Evolutionary conservation across 2,797 vertebrate genomes (phyloP).

Genomic region (Capromys pilorides): DNA sequence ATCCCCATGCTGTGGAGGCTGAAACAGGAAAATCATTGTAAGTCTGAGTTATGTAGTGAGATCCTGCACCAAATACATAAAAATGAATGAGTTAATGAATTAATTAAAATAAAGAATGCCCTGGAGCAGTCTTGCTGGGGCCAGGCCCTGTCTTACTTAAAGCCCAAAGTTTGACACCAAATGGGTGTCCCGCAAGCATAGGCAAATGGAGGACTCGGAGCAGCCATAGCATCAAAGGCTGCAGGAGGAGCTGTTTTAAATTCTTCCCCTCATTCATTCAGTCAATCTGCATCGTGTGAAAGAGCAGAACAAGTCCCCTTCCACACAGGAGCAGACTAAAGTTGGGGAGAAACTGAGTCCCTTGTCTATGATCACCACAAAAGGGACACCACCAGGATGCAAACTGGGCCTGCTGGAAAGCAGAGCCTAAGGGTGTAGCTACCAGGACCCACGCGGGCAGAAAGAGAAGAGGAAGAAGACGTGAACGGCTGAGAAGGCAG

Average conservation of each 20-base stretch:
- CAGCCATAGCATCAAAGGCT: background rate
- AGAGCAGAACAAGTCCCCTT: fast-evolving
- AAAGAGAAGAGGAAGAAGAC: too few relatives aligned
- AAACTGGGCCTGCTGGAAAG: background rate
- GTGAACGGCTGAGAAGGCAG: fast-evolving
- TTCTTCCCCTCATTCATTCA: too few relatives aligned
- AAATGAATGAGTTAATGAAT: too few relatives aligned
- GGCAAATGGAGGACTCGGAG: background rate
- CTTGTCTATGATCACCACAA: background rate
- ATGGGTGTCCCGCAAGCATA: background rate
- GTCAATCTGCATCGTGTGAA: background rate
- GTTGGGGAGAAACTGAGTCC: background rate
- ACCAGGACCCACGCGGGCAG: background rate
- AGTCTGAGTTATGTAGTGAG: too few relatives aligned
- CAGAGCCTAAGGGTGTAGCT: background rate
- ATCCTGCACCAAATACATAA: too few relatives aligned
- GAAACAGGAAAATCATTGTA: too few relatives aligned
- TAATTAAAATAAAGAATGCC: background rate
- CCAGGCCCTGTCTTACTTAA: background rate
- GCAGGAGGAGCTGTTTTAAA: background rate
- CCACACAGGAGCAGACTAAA: background rate
- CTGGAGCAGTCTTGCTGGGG: fast-evolving
- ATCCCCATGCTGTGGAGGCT: too few relatives aligned
- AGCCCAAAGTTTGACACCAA: background rate
- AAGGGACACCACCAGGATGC: background rate